Evolutionary conservation across 2,797 vertebrate species (phyloP).

Genomic region (Syngnathus rostellatus): DNA sequence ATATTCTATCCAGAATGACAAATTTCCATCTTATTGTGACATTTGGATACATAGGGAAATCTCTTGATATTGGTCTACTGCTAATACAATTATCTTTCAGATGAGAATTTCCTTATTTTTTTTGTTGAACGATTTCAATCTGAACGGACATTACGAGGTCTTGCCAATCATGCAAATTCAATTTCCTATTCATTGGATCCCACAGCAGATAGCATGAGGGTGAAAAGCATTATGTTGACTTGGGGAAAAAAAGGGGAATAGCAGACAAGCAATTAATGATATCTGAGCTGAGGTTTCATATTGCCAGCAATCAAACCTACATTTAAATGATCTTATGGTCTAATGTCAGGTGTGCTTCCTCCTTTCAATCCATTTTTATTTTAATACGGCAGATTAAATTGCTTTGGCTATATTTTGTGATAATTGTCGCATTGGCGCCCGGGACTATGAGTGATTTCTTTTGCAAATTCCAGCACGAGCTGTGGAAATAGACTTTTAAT

Average conservation of each 20-base stretch:
- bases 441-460: slow-evolving; percentile 51
- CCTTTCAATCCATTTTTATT: slow-evolving; percentile 36
- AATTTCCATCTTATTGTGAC: background rate
- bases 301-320: slow-evolving; percentile 58
- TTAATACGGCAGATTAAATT: slow-evolving; percentile 49
- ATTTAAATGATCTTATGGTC: slow-evolving; percentile 53
- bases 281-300: slow-evolving; percentile 55
- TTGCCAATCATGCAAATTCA: slow-evolving; percentile 5
- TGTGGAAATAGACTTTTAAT: slow-evolving; percentile 63
- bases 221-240: slow-evolving; percentile 2
- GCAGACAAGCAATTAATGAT: slow-evolving; percentile 22
- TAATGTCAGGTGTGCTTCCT: slow-evolving; percentile 37
- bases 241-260: background rate
- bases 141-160: background rate
- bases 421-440: slow-evolving; percentile 59
- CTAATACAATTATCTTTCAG: background rate
- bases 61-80: background rate
- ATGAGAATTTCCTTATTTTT: background rate
- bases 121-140: background rate
- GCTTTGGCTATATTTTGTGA: slow-evolving; percentile 61
- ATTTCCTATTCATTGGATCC: slow-evolving; percentile 5
- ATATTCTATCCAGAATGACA: background rate
- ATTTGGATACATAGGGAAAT: background rate
- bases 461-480: slow-evolving; percentile 50
- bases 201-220: background rate